Conservation (phyloP, 2,797 vertebrate genomes). For the Acrossocheilus fasciatus region DNA sequence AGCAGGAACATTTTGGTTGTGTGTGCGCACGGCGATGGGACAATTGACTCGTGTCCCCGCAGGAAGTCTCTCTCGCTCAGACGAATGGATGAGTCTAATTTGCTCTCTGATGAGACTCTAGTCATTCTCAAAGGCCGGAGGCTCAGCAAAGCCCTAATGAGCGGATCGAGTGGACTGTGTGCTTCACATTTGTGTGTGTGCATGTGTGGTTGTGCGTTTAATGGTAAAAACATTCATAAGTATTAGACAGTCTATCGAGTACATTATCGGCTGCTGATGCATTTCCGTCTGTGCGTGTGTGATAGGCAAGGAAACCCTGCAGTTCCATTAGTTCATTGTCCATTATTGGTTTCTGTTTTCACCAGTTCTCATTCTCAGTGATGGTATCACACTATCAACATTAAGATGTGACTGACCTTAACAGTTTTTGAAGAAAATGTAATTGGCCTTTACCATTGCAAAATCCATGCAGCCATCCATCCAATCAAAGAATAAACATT, state of each 20-base stretch:
- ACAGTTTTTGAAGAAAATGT: background rate
- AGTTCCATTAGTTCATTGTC: background rate
- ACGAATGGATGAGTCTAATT: slow-evolving; percentile 75
- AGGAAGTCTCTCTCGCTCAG: slow-evolving; percentile 65
- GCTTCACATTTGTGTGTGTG: slow-evolving; percentile 37
- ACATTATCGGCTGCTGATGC: slow-evolving; percentile 37
- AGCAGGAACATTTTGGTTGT: slow-evolving; percentile 63
- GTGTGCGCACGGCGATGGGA: slow-evolving; percentile 58
- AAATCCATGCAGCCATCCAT: background rate
- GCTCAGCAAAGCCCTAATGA: slow-evolving; percentile 43
- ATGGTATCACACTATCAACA: background rate
- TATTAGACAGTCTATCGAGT: slow-evolving; percentile 35
- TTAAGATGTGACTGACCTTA: slow-evolving; percentile 1
- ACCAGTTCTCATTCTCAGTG: background rate
- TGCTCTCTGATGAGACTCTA: slow-evolving; percentile 64
- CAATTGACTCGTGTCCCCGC: slow-evolving; percentile 66
- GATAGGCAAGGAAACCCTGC: slow-evolving; percentile 17
- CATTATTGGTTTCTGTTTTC: slow-evolving; percentile 3
- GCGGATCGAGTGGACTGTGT: slow-evolving; percentile 10
- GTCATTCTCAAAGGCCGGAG: slow-evolving; percentile 18
- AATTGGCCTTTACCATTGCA: background rate
- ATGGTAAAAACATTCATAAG: slow-evolving; percentile 41
- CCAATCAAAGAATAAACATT: no score
- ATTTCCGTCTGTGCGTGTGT: slow-evolving; percentile 31
- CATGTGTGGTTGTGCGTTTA: slow-evolving; percentile 14